Base-by-base conservation (phyloP, 2,797 vertebrate species). In the Agapornis canus region DNA sequence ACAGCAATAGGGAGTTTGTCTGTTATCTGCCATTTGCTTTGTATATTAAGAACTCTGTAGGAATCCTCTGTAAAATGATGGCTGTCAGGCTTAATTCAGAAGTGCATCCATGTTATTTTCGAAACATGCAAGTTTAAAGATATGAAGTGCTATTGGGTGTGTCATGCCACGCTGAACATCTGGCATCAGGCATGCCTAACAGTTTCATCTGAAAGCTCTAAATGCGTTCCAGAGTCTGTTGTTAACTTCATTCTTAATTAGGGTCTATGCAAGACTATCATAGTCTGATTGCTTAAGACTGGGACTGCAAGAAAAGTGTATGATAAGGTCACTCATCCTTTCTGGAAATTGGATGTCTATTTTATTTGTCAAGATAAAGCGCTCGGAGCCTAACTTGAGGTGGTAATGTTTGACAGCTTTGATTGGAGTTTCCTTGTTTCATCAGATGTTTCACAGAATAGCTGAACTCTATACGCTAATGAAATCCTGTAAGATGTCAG, bases 161-260 rank as follows among this genome's bases (percentile, higher is more conserved):
- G 52, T 66, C 51, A 10, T 63, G 43, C 66, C 26, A 40, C 5
- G 3, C 20, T 26, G 56, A 82, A 56, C 64, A 52, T 89, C 81
- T 76, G 56, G 71, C 37, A 91, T 68, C 48, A 66, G 66, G 56
- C 52, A 29, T 13, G 20, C 82, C 37, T 93, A 61, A 68, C 69
- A 68, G 26, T 71, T 77, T 90, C 4, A 65, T 73, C 35, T 59
- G 35, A 63, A 65, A 88, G 32, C 57, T 42, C 29, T 81, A 90
- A 87, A 78, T 47, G 42, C 5, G 0, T 91, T 91, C 60, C 25
- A 65, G 71, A 92, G 69, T 65, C 69, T 78, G 35, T 52, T 90
- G 70, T 80, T 87, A 82, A 77, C 60, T 65, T 82, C 4, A 20
- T 75, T 83, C 31, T 54, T 96, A 91, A 68, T 86, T 93, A 78